These are phyloP conservation scores for Gavia stellata DNA, from an alignment of 2,113 vertebrate species.

Conservation along the genomic window DNA sequence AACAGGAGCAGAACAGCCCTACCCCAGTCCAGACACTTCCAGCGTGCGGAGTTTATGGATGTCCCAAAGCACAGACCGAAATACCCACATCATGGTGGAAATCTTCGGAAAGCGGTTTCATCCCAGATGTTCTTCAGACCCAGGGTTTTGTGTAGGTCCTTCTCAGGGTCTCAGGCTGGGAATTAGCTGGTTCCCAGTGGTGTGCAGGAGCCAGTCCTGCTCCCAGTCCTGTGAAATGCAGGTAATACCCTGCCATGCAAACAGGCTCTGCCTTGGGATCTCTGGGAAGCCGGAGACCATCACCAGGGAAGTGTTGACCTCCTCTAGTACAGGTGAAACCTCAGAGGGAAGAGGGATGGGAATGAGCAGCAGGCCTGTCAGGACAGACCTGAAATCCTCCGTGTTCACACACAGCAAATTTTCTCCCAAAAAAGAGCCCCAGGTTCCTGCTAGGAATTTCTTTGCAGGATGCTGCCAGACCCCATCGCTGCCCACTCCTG, in stretches of 20 bases:
- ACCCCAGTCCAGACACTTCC: neutral
- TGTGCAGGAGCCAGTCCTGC: neutral
- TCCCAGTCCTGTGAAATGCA: neutral
- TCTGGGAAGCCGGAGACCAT: neutral
- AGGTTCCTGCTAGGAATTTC: neutral
- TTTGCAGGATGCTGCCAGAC: neutral
- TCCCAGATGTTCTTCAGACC: neutral
- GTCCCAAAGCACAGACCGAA: rapidly evolving
- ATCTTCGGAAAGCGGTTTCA: neutral
- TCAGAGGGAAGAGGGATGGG: rapidly evolving
- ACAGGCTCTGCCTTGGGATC: neutral
- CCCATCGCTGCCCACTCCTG: neutral
- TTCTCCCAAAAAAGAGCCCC: rapidly evolving
- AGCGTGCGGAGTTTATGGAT: rapidly evolving
- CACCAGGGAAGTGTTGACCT: neutral
- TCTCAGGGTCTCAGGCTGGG: rapidly evolving
- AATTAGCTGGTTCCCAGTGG: neutral
- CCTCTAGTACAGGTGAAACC: neutral
- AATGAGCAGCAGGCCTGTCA: neutral
- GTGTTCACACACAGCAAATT: rapidly evolving
- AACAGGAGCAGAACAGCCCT: neutral
- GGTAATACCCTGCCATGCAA: neutral
- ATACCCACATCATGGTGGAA: rapidly evolving
- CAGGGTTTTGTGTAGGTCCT: neutral
- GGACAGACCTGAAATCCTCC: too few species aligned